Conservation (phyloP, 2,113 vertebrate genomes). For the Stomatorhinus ivindoensis region DNA sequence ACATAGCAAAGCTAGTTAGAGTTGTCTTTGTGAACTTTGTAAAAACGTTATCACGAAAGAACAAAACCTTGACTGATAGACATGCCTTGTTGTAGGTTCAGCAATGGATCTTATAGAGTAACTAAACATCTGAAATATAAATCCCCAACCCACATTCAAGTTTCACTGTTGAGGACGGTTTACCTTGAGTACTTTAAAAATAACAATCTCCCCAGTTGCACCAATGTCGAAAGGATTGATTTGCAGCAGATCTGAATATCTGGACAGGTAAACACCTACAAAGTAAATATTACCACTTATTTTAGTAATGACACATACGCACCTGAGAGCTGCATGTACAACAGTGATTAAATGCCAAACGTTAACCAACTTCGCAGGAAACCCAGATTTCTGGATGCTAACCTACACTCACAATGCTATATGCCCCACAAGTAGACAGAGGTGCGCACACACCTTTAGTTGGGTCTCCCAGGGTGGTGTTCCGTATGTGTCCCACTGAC, state of each 20-base stretch:
- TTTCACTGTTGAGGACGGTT: constrained; percentile 23
- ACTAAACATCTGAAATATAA: neutral
- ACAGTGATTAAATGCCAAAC: neutral
- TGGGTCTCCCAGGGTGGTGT: constrained; percentile 75
- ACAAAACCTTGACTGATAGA: neutral
- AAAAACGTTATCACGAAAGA: neutral
- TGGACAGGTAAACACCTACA: constrained; percentile 83
- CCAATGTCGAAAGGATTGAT: constrained; percentile 65
- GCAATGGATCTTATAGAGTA: neutral
- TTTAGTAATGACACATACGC: neutral
- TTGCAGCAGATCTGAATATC: constrained; percentile 85
- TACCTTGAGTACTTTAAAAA: constrained; percentile 97
- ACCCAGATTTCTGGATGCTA: neutral
- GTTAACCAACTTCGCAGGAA: neutral
- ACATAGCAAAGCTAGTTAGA: neutral
- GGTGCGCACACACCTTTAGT: constrained; percentile 69
- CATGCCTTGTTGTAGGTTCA: neutral
- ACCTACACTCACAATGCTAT: neutral
- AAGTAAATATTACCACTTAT: neutral
- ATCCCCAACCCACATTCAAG: neutral
- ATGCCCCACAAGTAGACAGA: neutral
- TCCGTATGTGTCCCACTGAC: constrained; percentile 71
- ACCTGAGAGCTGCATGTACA: neutral
- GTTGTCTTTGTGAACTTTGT: neutral
- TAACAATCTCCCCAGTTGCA: constrained; percentile 71